phyloP scores from a whole-genome alignment of 2,797 vertebrate genomes.

The Mycteria americana region DNA sequence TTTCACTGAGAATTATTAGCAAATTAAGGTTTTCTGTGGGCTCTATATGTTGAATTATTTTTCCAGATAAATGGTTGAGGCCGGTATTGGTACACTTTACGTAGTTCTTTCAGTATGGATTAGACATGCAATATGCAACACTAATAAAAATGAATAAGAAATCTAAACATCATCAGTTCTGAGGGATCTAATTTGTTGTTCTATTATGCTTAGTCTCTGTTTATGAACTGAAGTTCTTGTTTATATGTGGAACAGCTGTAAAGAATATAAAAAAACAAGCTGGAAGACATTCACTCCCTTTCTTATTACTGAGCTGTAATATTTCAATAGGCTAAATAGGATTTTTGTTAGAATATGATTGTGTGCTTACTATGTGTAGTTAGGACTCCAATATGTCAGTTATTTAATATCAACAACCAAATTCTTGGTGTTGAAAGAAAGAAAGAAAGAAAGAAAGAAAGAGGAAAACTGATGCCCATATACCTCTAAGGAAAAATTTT shows the following conservation, averaged over 20 bases:
- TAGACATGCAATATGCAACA: neutral
- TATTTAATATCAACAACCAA: neutral
- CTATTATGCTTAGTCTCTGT: slow-evolving; percentile 9
- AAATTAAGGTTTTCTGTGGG: slow-evolving; percentile 48
- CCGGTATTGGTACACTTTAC: neutral
- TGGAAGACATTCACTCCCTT: neutral
- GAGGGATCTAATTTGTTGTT: slow-evolving; percentile 25
- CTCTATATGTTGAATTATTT: slow-evolving; percentile 33
- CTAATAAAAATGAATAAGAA: slow-evolving; percentile 26
- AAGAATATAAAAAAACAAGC: neutral
- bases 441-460: too few relatives aligned
- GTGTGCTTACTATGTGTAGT: neutral
- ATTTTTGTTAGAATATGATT: neutral
- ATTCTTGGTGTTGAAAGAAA: neutral
- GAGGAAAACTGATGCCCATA: too few relatives aligned
- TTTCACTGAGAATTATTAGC: slow-evolving; percentile 63
- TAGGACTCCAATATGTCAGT: neutral
- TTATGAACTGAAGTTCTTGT: slow-evolving; percentile 49
- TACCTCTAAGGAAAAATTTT: neutral
- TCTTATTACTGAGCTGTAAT: neutral
- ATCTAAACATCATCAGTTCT: slow-evolving; percentile 19
- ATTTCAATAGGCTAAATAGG: neutral
- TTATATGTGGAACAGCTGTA: slow-evolving; percentile 41
- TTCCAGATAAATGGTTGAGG: neutral
- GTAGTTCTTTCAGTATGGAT: neutral